Conservation (phyloP, 2,888 invertebrate species). For the Cactoblastis cactorum region DNA sequence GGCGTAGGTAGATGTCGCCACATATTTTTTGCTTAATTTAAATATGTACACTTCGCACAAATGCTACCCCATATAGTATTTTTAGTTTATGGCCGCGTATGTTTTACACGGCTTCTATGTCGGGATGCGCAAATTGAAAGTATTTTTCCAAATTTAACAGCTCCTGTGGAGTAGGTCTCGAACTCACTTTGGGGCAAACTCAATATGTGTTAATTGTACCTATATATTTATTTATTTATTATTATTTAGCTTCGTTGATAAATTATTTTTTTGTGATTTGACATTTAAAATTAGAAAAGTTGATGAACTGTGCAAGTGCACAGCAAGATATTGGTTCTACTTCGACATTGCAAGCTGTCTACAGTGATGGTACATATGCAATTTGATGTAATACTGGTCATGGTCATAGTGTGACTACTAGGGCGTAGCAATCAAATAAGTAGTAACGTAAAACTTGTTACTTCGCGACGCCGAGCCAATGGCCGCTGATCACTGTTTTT, state of each 20-base stretch:
- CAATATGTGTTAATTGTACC: too few species aligned
- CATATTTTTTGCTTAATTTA: conserved; percentile 6
- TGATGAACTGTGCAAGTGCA: neutral
- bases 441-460: neutral
- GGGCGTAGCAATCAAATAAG: neutral
- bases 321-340: neutral
- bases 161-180: too few species aligned
- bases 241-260: too few species aligned
- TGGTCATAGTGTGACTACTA: neutral
- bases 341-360: neutral
- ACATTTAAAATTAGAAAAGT: too few species aligned
- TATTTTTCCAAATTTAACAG: too few species aligned
- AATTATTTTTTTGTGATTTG: too few species aligned
- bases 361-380: neutral
- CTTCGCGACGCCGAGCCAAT: neutral
- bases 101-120: neutral
- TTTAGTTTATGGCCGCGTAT: neutral
- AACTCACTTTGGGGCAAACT: too few species aligned
- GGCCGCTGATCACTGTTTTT: too few species aligned
- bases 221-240: too few species aligned
- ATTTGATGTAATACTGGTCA: neutral
- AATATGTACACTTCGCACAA: conserved; percentile 7
- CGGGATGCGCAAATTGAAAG: too few species aligned
- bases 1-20: neutral
- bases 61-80: neutral